These are phyloP conservation scores for Drosophila murphyi DNA, from an alignment of 1,140 invertebrate genomes.

Conservation along the genomic window DNA sequence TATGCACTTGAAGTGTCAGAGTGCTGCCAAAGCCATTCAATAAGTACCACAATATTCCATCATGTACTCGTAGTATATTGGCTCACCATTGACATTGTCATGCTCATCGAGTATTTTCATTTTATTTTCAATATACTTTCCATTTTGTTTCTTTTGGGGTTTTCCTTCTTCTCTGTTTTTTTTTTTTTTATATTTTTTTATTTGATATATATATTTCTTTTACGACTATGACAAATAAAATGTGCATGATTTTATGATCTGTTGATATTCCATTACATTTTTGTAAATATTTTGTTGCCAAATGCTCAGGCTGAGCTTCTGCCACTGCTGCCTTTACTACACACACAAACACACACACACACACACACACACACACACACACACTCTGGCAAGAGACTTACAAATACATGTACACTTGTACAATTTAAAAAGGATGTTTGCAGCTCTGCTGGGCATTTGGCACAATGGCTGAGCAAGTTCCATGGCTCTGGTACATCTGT, in stretches of 20 bases:
- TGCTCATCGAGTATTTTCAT: conserved; percentile 76
- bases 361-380: conserved; percentile 53
- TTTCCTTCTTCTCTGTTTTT: conserved; percentile 5
- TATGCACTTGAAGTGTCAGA: conserved; percentile 11
- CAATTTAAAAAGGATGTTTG: conserved; percentile 71
- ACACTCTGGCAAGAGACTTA: conserved; percentile 76
- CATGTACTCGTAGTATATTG: conserved; percentile 67
- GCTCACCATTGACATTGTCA: conserved; percentile 73
- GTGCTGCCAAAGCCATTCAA: conserved; percentile 69
- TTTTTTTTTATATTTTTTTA: conserved; percentile 27
- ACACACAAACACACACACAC: conserved; percentile 48
- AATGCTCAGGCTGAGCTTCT: conserved; percentile 33
- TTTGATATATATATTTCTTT: conserved; percentile 49
- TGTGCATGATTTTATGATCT: conserved; percentile 83
- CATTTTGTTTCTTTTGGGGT: conserved; percentile 33
- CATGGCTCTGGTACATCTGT: conserved; percentile 18
- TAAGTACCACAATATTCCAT: conserved; percentile 81
- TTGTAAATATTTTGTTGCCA: conserved; percentile 81
- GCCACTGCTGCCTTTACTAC: conserved; percentile 38
- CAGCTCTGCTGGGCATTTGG: conserved; percentile 68
- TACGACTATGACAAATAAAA: conserved; percentile 82
- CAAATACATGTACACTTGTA: conserved; percentile 63
- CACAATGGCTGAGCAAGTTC: conserved; percentile 62
- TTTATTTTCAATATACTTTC: conserved; percentile 76
- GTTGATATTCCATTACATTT: conserved; percentile 83